These are phyloP conservation scores for Drosophila borborema DNA, from an alignment of 2,888 invertebrate species.

Conservation along the genomic window DNA sequence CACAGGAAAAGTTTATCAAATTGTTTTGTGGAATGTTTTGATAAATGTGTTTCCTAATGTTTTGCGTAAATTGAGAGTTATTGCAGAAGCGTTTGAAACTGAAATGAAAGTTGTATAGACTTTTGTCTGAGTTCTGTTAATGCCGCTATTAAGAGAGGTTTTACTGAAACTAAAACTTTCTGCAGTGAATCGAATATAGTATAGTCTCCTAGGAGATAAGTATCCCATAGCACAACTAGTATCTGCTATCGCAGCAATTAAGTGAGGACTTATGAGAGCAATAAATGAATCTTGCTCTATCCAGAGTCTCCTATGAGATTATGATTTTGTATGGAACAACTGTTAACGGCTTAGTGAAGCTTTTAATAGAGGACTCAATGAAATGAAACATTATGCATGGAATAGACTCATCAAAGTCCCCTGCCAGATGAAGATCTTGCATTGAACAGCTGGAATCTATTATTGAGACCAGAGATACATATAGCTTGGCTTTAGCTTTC, in stretches of 20 bases:
- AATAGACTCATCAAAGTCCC: too few species aligned
- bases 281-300: too few species aligned
- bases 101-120: neutral
- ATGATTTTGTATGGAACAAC: neutral
- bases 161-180: neutral
- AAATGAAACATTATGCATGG: too few species aligned
- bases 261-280: neutral
- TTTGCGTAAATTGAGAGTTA: neutral
- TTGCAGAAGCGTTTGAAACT: neutral
- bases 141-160: neutral
- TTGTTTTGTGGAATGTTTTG: constrained; percentile 7
- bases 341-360: neutral
- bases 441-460: too few species aligned
- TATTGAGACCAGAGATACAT: too few species aligned
- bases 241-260: neutral
- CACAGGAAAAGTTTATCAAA: constrained; percentile 21
- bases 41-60: constrained; percentile 12
- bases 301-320: neutral
- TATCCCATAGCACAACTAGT: neutral
- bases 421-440: too few species aligned
- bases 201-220: neutral
- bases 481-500: too few species aligned
- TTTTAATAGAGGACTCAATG: too few species aligned
- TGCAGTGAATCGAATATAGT: neutral
- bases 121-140: neutral